These are phyloP conservation scores for Alexandromys fortis DNA, from an alignment of 2,113 vertebrate genomes.

Conservation along the genomic window DNA sequence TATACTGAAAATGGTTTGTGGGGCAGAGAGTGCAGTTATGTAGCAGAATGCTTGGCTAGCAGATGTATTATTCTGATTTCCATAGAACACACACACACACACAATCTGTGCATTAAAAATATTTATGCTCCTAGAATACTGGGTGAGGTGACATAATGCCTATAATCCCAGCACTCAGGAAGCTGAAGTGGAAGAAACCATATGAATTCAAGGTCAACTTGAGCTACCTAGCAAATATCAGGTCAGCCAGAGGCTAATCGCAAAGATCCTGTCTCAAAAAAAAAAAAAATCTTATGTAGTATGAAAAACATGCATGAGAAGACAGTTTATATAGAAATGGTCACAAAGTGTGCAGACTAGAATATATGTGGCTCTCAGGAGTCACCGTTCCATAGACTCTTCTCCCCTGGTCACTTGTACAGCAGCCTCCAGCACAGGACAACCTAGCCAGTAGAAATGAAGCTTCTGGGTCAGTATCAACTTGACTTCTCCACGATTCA, in stretches of 20 bases:
- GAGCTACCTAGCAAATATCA: neutral
- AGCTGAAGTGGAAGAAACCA: neutral
- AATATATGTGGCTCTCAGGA: neutral
- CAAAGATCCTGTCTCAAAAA: neutral
- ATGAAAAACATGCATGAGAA: neutral
- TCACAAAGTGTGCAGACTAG: neutral
- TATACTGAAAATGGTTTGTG: neutral
- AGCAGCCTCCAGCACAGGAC: neutral
- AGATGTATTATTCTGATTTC: neutral
- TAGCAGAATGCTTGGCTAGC: neutral
- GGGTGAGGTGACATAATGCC: neutral
- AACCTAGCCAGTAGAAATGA: neutral
- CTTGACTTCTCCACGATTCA: neutral
- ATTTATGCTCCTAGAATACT: neutral
- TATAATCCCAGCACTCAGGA: neutral
- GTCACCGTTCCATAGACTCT: neutral
- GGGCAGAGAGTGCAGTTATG: neutral
- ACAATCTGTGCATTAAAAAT: neutral
- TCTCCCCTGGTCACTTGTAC: neutral
- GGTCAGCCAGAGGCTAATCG: neutral
- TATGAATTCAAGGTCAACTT: neutral
- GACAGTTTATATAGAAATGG: neutral
- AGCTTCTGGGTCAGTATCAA: neutral
- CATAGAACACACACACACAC: neutral
- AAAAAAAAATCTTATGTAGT: neutral